Evolutionary conservation across 2,888 invertebrate species (phyloP).

Genomic region (Portevinia maculata): DNA sequence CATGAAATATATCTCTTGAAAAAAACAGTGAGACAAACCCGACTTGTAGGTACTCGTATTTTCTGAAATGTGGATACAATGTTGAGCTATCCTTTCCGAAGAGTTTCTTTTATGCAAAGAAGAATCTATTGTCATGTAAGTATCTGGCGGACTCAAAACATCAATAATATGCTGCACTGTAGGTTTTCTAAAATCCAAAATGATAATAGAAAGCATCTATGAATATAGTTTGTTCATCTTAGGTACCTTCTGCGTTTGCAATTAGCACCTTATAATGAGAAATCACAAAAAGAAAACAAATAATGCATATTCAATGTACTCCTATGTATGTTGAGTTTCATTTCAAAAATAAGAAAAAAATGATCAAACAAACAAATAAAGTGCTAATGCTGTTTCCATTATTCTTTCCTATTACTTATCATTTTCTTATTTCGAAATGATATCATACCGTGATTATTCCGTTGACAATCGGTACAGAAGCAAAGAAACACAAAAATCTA

Average conservation of each 20-base stretch:
- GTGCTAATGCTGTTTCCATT: slow-evolving; percentile 62
- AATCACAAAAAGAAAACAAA: slow-evolving; percentile 11
- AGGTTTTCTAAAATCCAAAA: not conserved
- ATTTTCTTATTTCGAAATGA: slow-evolving; percentile 60
- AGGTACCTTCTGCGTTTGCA: not conserved
- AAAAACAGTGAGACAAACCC: no score
- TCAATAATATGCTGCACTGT: not conserved
- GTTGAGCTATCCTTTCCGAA: no score
- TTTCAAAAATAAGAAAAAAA: slow-evolving; percentile 16
- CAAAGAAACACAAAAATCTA: slow-evolving; percentile 35
- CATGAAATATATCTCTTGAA: no score
- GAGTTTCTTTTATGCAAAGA: no score
- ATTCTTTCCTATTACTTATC: slow-evolving; percentile 51
- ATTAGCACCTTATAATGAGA: slow-evolving; percentile 55
- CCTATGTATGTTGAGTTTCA: not conserved
- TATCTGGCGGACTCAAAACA: not conserved
- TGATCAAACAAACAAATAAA: slow-evolving; percentile 42
- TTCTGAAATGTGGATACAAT: no score
- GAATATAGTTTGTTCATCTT: no score
- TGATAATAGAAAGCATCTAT: slow-evolving; percentile 18
- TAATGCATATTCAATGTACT: not conserved
- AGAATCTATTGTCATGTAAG: no score
- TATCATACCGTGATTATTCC: slow-evolving; percentile 36
- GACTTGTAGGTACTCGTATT: no score
- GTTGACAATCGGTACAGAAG: slow-evolving; percentile 54